Conservation (phyloP, 2,888 invertebrate species). For the Athripsodes cinereus region DNA sequence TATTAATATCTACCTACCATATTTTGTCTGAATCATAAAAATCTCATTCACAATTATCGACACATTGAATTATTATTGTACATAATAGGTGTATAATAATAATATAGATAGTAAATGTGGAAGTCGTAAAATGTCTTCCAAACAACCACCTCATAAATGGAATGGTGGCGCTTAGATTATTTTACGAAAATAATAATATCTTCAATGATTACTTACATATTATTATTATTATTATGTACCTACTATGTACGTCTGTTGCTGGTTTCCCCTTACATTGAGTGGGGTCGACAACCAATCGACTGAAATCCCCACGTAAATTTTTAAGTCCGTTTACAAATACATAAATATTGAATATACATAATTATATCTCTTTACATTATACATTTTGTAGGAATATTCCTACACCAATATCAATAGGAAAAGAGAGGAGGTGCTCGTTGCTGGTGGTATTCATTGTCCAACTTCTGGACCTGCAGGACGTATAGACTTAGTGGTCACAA, state of each 20-base stretch:
- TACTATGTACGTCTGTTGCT: not conserved
- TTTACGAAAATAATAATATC: not conserved
- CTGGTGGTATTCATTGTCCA: too few species aligned
- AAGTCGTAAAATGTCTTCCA: not conserved
- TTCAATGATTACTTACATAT: not conserved
- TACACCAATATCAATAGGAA: too few species aligned
- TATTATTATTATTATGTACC: too few species aligned
- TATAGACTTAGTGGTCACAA: too few species aligned
- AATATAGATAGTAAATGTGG: not conserved
- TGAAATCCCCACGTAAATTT: too few species aligned
- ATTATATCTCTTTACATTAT: not conserved
- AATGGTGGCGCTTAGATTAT: not conserved
- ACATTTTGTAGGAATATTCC: too few species aligned
- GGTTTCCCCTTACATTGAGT: not conserved
- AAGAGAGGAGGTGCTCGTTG: too few species aligned
- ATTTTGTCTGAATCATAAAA: too few species aligned
- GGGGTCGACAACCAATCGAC: conserved; percentile 2
- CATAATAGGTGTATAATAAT: not conserved
- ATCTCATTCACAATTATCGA: too few species aligned
- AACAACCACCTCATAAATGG: not conserved
- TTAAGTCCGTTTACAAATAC: not conserved
- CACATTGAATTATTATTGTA: too few species aligned
- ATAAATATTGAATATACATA: not conserved
- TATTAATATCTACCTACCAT: too few species aligned
- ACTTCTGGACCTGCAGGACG: too few species aligned